Conservation (phyloP, 2,888 invertebrate genomes). For the Lycophotia porphyrea region DNA sequence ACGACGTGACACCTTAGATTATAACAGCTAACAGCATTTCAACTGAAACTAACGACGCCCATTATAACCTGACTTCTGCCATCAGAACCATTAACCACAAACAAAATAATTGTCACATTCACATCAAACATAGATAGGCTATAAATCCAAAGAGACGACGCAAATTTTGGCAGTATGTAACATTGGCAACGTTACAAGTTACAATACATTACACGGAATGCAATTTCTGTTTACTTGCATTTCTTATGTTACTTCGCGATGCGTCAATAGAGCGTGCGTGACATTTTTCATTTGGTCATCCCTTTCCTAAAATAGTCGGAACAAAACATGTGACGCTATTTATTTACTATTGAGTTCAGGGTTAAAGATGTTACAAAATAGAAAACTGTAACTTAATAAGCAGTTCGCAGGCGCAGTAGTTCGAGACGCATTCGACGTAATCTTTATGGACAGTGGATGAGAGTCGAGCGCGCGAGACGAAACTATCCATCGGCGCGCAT, state of each 20-base stretch:
- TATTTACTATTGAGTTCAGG: conserved; percentile 26
- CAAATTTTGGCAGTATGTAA: conserved; percentile 80
- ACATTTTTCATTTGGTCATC: conserved; percentile 62
- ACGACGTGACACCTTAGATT: conserved; percentile 72
- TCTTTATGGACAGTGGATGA: conserved; percentile 69
- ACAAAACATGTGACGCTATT: conserved; percentile 45
- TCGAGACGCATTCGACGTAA: conserved; percentile 51
- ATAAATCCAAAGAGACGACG: conserved; percentile 72
- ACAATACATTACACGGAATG: conserved; percentile 75
- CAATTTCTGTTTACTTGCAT: conserved; percentile 82
- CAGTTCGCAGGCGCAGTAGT: conserved; percentile 44
- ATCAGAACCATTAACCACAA: conserved; percentile 64
- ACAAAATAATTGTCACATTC: conserved; percentile 71
- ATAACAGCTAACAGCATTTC: conserved; percentile 70
- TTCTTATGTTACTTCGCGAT: conserved; percentile 71
- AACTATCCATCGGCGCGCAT: conserved; percentile 75
- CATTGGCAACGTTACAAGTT: conserved; percentile 79
- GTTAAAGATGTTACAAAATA: conserved; percentile 61
- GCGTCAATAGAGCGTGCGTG: conserved; percentile 68
- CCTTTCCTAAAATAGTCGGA: conserved; percentile 45
- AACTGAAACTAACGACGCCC: conserved; percentile 69
- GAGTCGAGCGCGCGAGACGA: conserved; percentile 61
- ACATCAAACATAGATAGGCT: conserved; percentile 74
- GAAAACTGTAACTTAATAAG: conserved; percentile 69
- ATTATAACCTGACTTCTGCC: conserved; percentile 68